phyloP scores from a whole-genome alignment of 1,140 invertebrate species.

The Neodiprion virginianus region DNA sequence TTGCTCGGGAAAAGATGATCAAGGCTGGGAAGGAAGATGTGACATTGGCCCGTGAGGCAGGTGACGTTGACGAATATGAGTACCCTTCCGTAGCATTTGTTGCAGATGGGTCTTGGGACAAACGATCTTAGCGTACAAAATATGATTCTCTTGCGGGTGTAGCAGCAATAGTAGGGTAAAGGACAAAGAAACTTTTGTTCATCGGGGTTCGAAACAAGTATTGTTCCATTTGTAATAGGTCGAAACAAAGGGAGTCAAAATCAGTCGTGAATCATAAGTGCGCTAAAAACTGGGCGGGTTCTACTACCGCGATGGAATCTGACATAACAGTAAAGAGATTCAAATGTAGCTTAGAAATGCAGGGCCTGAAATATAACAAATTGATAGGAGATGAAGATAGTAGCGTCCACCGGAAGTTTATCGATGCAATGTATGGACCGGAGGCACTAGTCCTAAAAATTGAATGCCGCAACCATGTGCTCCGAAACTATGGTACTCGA shows the following conservation, averaged over 20 bases:
- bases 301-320: conserved; percentile 46
- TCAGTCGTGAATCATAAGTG: conserved; percentile 34
- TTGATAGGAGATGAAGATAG: conserved; percentile 46
- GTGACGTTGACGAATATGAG: conserved; percentile 42
- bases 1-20: conserved; percentile 30
- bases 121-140: conserved; percentile 44
- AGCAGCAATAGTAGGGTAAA: conserved; percentile 40
- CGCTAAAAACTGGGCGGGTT: conserved; percentile 40
- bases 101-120: conserved; percentile 45
- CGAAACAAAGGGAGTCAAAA: conserved; percentile 15
- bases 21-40: conserved; percentile 40
- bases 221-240: conserved; percentile 33
- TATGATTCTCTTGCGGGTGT: conserved; percentile 45
- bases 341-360: conserved; percentile 39
- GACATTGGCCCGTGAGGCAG: conserved; percentile 35
- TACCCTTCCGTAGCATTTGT: conserved; percentile 46
- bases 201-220: conserved; percentile 51
- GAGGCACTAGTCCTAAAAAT: conserved; percentile 38
- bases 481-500: conserved; percentile 22
- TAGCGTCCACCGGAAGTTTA: conserved; percentile 44
- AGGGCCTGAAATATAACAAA: conserved; percentile 45
- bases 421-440: conserved; percentile 26
- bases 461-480: conserved; percentile 41
- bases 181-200: conserved; percentile 45
- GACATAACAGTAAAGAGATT: conserved; percentile 52